These are phyloP conservation scores for Aplysia californica DNA, from an alignment of 1,140 invertebrate species.

Conservation along the genomic window DNA sequence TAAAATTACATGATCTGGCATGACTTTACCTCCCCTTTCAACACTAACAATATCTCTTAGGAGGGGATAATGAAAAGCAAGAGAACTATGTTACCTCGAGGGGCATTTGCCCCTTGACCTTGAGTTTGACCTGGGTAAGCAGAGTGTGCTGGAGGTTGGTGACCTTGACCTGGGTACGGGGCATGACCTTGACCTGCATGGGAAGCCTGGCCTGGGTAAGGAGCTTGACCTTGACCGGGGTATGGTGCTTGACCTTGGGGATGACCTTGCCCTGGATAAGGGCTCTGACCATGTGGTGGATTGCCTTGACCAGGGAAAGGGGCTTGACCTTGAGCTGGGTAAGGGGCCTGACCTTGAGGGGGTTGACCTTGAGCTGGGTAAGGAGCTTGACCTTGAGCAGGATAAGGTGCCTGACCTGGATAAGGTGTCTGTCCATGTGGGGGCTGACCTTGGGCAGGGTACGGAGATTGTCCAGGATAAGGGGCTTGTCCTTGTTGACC, in stretches of 20 bases:
- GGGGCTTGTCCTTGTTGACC: background rate
- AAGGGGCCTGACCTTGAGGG: background rate
- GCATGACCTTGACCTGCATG: background rate
- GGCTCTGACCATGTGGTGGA: background rate
- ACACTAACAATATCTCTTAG: too few species aligned
- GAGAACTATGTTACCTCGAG: too few species aligned
- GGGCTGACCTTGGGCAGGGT: constrained; percentile 16
- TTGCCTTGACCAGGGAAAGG: too few species aligned
- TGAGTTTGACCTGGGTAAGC: too few species aligned
- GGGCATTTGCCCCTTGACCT: constrained; percentile 10
- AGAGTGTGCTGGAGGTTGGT: background rate
- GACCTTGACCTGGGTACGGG: constrained; percentile 4
- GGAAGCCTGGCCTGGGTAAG: background rate
- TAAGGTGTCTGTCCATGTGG: background rate
- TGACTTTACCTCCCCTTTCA: too few species aligned
- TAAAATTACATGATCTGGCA: too few species aligned
- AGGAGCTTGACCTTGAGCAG: background rate
- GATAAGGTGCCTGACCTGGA: background rate
- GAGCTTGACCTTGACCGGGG: background rate
- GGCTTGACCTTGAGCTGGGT: background rate
- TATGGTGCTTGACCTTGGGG: constrained; percentile 8
- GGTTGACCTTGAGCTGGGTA: background rate
- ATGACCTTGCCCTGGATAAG: background rate
- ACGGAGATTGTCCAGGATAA: too few species aligned
- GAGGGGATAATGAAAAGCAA: too few species aligned